phyloP scores from a whole-genome alignment of 2,797 vertebrate species.

The Rhinoraja longicauda region DNA sequence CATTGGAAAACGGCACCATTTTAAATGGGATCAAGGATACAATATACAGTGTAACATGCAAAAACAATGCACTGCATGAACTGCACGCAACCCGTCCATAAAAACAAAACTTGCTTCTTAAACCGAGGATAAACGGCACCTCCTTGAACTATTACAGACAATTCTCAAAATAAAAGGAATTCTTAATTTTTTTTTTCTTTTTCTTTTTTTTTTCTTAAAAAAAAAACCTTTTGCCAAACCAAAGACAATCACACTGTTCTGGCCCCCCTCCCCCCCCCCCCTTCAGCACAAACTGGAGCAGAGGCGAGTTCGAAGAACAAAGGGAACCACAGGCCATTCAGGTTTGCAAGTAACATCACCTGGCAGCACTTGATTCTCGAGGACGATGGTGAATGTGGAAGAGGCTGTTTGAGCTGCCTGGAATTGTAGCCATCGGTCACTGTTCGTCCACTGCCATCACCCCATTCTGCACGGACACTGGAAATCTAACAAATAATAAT shows the following conservation, averaged over 20 bases:
- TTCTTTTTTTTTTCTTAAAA: conserved; percentile 1
- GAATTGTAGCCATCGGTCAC: neutral
- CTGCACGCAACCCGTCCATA: conserved; percentile 32
- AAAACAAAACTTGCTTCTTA: conserved; percentile 33
- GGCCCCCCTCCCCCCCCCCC: neutral
- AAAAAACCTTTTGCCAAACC: conserved; percentile 29
- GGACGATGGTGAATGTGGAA: neutral
- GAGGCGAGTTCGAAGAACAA: conserved; percentile 29
- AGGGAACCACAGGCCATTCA: conserved; percentile 27
- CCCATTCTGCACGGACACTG: conserved; percentile 9
- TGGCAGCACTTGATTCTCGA: conserved; percentile 3
- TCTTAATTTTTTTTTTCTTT: neutral
- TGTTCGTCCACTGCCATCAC: neutral
- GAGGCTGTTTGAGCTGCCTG: neutral
- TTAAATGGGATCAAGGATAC: conserved; percentile 32
- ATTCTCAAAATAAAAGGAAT: conserved; percentile 37
- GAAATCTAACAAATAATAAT: conserved; percentile 36
- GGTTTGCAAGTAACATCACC: neutral
- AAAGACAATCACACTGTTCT: conserved; percentile 21
- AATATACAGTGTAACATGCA: conserved; percentile 36
- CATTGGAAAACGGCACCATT: conserved; percentile 35
- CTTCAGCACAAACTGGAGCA: conserved; percentile 5
- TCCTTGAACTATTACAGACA: conserved; percentile 36
- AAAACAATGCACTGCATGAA: conserved; percentile 37
- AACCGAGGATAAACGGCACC: conserved; percentile 33